phyloP scores from a whole-genome alignment of 2,113 vertebrate genomes.

The Colinus virginianus region DNA sequence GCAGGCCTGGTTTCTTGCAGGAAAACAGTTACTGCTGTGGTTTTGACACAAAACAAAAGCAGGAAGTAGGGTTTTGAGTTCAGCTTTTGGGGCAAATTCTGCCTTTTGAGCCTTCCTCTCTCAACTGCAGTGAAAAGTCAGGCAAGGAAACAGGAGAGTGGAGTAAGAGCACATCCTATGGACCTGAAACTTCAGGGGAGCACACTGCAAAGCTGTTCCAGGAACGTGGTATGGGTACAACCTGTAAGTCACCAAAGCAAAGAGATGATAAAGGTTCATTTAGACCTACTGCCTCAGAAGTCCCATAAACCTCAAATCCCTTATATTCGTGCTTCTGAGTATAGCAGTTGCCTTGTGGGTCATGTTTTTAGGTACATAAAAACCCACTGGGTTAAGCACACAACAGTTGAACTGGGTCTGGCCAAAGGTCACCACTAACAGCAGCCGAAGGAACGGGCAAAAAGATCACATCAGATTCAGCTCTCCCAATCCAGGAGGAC shows the following conservation, averaged over 20 bases:
- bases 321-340: too few species aligned
- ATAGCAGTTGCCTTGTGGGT: background rate
- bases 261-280: background rate
- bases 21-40: background rate
- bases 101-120: background rate
- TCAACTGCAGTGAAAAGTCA: background rate
- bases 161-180: background rate
- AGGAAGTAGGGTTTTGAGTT: conserved; percentile 25
- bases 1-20: background rate
- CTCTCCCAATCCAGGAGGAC: background rate
- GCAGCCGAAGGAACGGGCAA: background rate
- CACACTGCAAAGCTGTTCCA: background rate
- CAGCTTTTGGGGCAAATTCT: background rate
- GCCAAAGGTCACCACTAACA: background rate
- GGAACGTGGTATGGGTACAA: background rate
- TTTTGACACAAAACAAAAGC: conserved; percentile 24
- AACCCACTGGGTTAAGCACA: background rate
- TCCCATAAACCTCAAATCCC: too few species aligned
- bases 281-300: background rate
- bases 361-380: background rate
- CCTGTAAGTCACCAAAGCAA: too few species aligned
- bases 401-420: background rate
- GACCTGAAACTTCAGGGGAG: background rate
- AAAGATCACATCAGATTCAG: background rate
- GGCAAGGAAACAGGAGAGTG: background rate